Evolutionary conservation across 1,140 invertebrate species (phyloP), one percentile per base, ranked within the genome.

Genomic region (Temnothorax curvispinosus): DNA sequence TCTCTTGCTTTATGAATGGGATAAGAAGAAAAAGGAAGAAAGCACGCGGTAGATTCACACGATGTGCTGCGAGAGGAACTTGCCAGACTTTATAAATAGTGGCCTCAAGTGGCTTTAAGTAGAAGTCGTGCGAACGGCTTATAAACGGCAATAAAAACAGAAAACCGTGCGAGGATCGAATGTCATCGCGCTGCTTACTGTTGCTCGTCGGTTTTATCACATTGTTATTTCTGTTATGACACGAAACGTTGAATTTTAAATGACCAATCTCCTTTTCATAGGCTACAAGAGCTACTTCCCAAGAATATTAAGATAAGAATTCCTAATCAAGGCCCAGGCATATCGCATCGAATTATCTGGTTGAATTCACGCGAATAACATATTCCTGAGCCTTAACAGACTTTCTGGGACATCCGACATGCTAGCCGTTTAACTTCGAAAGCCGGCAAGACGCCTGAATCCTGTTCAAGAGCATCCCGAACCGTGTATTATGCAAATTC

Each of bases 1-100:
- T 84, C 80, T 84, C 80, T 21, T 74, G 80, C 32, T 38, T 62
- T 75, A 75, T 84, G 80, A 84, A 84, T 84, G 80, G 69, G 77
- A 47, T 50, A 64, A 35, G 54, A 44, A 50, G 35, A 71, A 35
- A 35, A 56, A 71, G 38, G 35, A 54, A 50, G 67, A 74, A 32
- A 62, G 54, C 80, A 84, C 32, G 80, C 56, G 69, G 80, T 60
- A n/a, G 80, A 74, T 74, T 74, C 54, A 21, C 52, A 74, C 52
- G 67, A 82, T 72, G 67, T 71, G 54, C 54, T 15, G 54, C 77
- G 77, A 47, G n/a, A 71, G 32, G 44, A 56, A 60, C 11, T 56
- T 60, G 69, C 21, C 72, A 77, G 75, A 67, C 75, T 54, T 52
- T 80, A 76, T 58, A 65, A 65, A 85, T 77, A 41, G 47, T 56